phyloP scores from a whole-genome alignment of 2,797 vertebrate genomes.

The Paramormyrops hopkinsi region DNA sequence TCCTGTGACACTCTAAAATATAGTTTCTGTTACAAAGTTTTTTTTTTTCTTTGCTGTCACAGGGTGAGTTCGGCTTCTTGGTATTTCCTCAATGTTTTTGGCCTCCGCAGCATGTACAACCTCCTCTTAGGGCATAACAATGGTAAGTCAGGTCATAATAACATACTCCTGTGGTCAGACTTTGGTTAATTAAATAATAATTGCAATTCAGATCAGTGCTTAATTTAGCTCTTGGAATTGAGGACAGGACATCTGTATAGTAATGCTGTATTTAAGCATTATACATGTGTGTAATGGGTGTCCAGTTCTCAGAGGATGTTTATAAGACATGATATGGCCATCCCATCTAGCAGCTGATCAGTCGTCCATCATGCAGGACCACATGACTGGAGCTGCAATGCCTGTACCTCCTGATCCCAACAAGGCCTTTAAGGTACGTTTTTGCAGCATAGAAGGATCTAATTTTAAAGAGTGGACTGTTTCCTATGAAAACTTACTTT shows the following conservation, averaged over 20 bases:
- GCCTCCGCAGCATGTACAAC: slow-evolving; percentile 71
- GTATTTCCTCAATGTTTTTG: slow-evolving; percentile 82
- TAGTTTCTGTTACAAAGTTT: neutral
- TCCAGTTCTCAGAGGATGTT: neutral
- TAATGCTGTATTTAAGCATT: neutral
- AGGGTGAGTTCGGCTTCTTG: slow-evolving; percentile 77
- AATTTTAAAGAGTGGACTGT: neutral
- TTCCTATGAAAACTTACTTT: neutral
- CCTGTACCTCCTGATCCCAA: slow-evolving; percentile 76
- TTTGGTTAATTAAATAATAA: neutral
- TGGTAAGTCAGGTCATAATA: slow-evolving; percentile 37
- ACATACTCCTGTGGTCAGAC: neutral
- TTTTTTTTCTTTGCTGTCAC: neutral
- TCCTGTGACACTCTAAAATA: neutral
- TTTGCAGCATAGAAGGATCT: neutral
- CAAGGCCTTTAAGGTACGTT: slow-evolving; percentile 70
- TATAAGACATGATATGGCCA: neutral
- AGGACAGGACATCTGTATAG: neutral
- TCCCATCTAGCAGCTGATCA: slow-evolving; percentile 65
- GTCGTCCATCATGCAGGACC: slow-evolving; percentile 71
- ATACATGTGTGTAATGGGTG: neutral
- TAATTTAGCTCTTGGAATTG: neutral
- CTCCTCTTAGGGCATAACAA: slow-evolving; percentile 73
- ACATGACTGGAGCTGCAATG: slow-evolving; percentile 72
- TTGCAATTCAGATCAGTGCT: neutral